phyloP scores from a whole-genome alignment of 64 coral and sea anemone genomes.

The Platygyra sinensis region DNA sequence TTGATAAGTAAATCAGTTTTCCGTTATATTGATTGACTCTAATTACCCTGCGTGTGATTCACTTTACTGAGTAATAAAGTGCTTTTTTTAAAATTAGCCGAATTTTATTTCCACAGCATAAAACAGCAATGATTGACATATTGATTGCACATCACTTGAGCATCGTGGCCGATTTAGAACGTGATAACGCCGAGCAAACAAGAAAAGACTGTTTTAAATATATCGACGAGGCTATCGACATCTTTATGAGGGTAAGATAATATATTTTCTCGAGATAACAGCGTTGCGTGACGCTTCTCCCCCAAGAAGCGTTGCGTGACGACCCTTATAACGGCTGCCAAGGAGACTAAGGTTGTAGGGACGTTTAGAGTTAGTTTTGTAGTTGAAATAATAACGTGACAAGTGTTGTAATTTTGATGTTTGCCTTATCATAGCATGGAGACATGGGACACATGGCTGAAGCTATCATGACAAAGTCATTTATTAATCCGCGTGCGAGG shows the following conservation, averaged over 20 bases:
- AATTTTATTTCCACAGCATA: conserved; percentile 60
- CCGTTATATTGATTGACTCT: too few species aligned
- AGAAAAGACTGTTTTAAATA: conserved; percentile 71
- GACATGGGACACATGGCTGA: conserved; percentile 90
- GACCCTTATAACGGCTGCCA: too few species aligned
- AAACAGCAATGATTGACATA: conserved; percentile 84
- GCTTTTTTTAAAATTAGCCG: not conserved
- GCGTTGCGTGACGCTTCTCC: too few species aligned
- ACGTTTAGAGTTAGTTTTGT: not conserved
- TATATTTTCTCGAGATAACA: too few species aligned
- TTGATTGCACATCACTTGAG: conserved; percentile 90
- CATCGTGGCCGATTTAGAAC: conserved; percentile 90
- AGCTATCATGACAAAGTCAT: conserved; percentile 95
- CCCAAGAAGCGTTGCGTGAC: too few species aligned
- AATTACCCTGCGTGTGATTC: too few species aligned
- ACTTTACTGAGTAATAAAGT: not conserved
- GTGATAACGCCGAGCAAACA: conserved; percentile 32
- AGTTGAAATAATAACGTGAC: not conserved
- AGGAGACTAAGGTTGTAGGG: too few species aligned
- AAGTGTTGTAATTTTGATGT: not conserved
- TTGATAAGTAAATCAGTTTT: too few species aligned
- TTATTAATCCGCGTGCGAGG: conserved; percentile 76
- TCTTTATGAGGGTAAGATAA: conserved; percentile 78
- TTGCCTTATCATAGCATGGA: conserved; percentile 57
- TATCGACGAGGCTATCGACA: conserved; percentile 81